Conservation (phyloP, 2,888 invertebrate species). For the Limnephilus rhombicus region DNA sequence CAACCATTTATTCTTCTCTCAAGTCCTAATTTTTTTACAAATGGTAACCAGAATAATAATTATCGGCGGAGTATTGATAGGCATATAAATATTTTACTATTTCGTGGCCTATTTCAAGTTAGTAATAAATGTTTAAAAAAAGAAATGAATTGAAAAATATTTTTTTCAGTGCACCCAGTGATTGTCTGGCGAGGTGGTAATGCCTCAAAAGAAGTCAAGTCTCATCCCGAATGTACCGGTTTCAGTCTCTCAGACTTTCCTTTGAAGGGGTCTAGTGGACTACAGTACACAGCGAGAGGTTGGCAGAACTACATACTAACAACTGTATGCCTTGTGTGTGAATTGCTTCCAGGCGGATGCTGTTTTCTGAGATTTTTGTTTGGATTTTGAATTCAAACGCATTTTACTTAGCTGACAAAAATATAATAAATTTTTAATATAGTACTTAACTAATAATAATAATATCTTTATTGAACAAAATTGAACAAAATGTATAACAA, state of each 20-base stretch:
- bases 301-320: neutral
- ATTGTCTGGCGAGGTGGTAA: constrained; percentile 27
- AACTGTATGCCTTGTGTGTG: neutral
- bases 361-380: neutral
- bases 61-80: no score
- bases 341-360: neutral
- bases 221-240: neutral
- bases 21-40: no score
- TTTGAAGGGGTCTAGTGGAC: neutral
- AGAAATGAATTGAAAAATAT: neutral
- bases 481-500: no score
- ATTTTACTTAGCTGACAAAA: no score
- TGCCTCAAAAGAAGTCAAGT: constrained; percentile 36
- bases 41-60: no score
- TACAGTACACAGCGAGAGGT: neutral
- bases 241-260: neutral
- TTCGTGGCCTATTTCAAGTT: no score
- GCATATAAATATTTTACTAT: no score
- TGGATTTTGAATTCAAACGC: neutral
- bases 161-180: neutral
- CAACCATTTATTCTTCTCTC: no score
- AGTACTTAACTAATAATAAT: no score
- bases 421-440: no score
- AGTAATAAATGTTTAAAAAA: no score
- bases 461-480: no score